phyloP scores from a whole-genome alignment of 2,888 invertebrate genomes.

The Tortricodes alternella region DNA sequence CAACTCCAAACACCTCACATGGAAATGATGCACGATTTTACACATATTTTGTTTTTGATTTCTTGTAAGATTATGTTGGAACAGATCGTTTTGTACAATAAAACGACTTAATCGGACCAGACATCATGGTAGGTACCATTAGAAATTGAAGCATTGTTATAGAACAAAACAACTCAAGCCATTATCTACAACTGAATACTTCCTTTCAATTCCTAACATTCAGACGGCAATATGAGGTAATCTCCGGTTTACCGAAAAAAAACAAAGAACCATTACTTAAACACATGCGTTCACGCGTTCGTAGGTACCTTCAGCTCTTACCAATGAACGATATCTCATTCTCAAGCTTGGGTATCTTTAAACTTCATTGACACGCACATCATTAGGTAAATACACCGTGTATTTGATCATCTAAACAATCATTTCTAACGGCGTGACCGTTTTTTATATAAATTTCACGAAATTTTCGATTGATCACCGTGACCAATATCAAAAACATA shows the following conservation, averaged over 20 bases:
- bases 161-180: constrained; percentile 56
- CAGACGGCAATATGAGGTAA: constrained; percentile 67
- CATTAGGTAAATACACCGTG: not conserved
- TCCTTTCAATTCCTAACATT: constrained; percentile 68
- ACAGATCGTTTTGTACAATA: constrained; percentile 5
- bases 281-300: constrained; percentile 45
- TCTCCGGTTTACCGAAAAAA: constrained; percentile 60
- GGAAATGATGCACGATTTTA: not conserved
- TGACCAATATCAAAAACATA: constrained; percentile 28
- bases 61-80: not conserved
- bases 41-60: not conserved
- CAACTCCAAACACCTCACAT: not conserved
- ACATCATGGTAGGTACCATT: constrained; percentile 11
- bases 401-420: constrained; percentile 7
- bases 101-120: constrained; percentile 8
- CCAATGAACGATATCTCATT: constrained; percentile 1
- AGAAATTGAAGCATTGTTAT: constrained; percentile 46
- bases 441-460: constrained; percentile 21
- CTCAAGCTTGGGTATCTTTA: constrained; percentile 4
- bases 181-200: constrained; percentile 59
- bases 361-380: constrained; percentile 18
- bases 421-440: constrained; percentile 20
- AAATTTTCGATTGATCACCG: constrained; percentile 16
- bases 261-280: constrained; percentile 72
- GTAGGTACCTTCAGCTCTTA: constrained; percentile 10